phyloP scores from a whole-genome alignment of 53 echinoderm and acorn worm species.

The Stichopus horrens region DNA sequence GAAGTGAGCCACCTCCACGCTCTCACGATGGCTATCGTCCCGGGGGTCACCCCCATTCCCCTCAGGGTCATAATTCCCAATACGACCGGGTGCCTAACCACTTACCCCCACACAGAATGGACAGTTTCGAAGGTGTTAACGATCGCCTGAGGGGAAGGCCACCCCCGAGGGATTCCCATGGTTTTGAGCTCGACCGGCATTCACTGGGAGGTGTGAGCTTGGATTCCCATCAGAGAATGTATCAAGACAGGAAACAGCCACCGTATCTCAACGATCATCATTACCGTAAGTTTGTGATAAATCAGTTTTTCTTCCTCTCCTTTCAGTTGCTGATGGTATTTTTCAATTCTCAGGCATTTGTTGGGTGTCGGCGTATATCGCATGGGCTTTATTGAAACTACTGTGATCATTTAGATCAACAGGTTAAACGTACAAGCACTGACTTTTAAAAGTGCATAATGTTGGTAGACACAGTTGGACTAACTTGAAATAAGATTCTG shows the following conservation, averaged over 20 bases:
- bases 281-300: constrained; percentile 19
- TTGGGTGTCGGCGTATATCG: no score
- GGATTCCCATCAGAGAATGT: constrained; percentile 33
- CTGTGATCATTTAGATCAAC: no score
- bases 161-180: constrained; percentile 2
- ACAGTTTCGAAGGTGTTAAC: constrained; percentile 27
- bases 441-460: no score
- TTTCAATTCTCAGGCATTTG: no score
- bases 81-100: constrained; percentile 27
- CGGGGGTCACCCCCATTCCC: constrained; percentile 3
- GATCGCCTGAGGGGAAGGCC: constrained; percentile 18
- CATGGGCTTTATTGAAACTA: no score
- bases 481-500: no score
- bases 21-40: constrained; percentile 22
- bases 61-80: neutral
- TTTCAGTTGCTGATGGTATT: no score
- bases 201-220: constrained; percentile 33
- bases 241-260: constrained; percentile 29
- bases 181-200: constrained; percentile 13
- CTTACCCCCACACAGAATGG: constrained; percentile 8
- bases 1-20: constrained; percentile 32
- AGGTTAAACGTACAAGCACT: no score
- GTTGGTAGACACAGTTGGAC: no score
- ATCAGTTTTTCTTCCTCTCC: no score
- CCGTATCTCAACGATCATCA: constrained; percentile 30